Evolutionary conservation across 1,140 invertebrate genomes (phyloP), one percentile per base, ranked within the genome.

Genomic region (Drosophila takahashii): DNA sequence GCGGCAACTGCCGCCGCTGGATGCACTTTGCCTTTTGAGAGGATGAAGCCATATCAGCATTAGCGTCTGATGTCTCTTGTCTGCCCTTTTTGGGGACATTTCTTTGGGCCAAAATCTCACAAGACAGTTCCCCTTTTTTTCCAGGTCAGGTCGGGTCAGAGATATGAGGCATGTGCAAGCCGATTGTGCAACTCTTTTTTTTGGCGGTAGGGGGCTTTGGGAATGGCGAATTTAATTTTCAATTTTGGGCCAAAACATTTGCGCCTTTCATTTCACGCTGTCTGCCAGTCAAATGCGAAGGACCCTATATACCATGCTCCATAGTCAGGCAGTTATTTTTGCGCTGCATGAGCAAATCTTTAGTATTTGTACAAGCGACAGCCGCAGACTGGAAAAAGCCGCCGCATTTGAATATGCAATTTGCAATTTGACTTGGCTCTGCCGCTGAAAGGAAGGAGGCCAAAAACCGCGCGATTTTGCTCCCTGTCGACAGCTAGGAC

Each of bases 331-430:
- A 85, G 84, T 85, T 85, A 85, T 85, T 85, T 86, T 86, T 87
- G 70, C 79, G 66, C 83, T 83, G 79, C 79, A 72, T 83, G 79
- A 81, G 83, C 79, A 86, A 86, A 86, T 86, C 83, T 87, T 87
- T 79, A 77, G 79, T 87, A 87, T 86, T 86, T 87, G 83, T 86
- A 87, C 67, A 78, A 81, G 78, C 76, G 81, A 87, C 78, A 86
- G 78, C 70, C 75, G 83, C 83, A 72, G 83, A 87, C 83, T 75
- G 77, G 71, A 87, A 86, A 86, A 86, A 87, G 83, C 83, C 75
- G 75, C 75, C 83, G 83, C 83, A 86, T 86, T 86, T 86, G 83
- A 86, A 86, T 86, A 86, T 86, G 83, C 83, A 86, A 86, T 86
- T 86, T 86, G 83, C 83, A 86, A 86, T 86, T 86, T 86, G 83